A percentile compares a stretch with the other conserved stretches of the same genome.
These are phyloP conservation scores for Agrotis ipsilon DNA, from an alignment of 2,888 invertebrate genomes.

Conservation along the genomic window DNA sequence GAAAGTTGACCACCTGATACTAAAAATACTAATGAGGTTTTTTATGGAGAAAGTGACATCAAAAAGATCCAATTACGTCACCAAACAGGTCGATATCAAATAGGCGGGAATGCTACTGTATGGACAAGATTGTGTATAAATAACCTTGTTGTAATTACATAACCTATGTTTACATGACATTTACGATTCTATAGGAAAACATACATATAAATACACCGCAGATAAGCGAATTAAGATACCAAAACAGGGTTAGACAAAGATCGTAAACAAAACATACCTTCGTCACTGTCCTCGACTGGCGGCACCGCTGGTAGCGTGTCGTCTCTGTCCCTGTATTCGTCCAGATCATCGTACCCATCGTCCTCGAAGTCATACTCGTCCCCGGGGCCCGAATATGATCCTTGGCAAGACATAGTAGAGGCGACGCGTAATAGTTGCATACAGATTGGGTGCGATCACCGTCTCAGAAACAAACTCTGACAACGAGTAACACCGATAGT, in stretches of 20 bases:
- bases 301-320: constrained; percentile 89
- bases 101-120: constrained; percentile 82
- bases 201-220: constrained; percentile 53
- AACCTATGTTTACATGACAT: constrained; percentile 78
- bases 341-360: constrained; percentile 93
- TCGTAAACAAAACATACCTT: constrained; percentile 90
- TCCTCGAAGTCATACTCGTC: constrained; percentile 95
- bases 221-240: constrained; percentile 74
- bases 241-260: constrained; percentile 76
- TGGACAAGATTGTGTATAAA: constrained; percentile 60
- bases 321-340: constrained; percentile 93
- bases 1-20: constrained; percentile 47
- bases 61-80: constrained; percentile 83
- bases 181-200: constrained; percentile 57
- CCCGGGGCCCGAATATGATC: constrained; percentile 93
- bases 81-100: constrained; percentile 75
- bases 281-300: constrained; percentile 92
- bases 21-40: constrained; percentile 32
- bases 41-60: constrained; percentile 81
- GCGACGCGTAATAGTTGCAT: constrained; percentile 91
- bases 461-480: constrained; percentile 83
- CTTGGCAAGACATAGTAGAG: constrained; percentile 93
- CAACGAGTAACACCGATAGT: constrained; percentile 72
- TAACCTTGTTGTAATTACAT: constrained; percentile 78
- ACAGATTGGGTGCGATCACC: constrained; percentile 87